A percentile compares a stretch with the other conserved stretches of the same genome.
phyloP scores from a whole-genome alignment of 2,888 invertebrate genomes.

The Agrenia bidenticulata region DNA sequence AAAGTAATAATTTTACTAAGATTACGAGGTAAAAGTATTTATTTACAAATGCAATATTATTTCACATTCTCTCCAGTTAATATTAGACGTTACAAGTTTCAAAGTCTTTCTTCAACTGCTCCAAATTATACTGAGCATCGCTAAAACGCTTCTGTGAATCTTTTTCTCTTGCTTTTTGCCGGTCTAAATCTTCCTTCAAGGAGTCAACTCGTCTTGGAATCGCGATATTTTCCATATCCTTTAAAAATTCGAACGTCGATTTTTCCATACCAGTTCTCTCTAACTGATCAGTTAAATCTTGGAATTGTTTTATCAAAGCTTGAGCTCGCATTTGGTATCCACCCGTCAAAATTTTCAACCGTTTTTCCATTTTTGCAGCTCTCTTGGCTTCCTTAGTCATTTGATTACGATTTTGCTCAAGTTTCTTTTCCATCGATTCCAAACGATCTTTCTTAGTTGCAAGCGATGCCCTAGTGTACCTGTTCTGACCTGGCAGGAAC shows the following conservation, averaged over 20 bases:
- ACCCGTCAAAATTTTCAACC: conserved; percentile 90
- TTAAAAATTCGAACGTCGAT: conserved; percentile 85
- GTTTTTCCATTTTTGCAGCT: conserved; percentile 97
- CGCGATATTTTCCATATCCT: conserved; percentile 85
- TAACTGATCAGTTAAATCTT: conserved; percentile 82
- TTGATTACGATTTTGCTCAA: conserved; percentile 90
- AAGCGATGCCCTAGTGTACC: conserved; percentile 90
- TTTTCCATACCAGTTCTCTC: conserved; percentile 86
- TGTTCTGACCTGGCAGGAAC: conserved; percentile 85
- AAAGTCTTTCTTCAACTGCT: conserved; percentile 56
- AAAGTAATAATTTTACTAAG: no score
- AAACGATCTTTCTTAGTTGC: conserved; percentile 95
- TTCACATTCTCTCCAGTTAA: no score
- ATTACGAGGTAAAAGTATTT: no score
- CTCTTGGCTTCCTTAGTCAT: conserved; percentile 97
- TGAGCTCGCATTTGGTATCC: conserved; percentile 85
- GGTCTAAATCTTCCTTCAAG: conserved; percentile 84
- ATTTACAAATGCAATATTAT: no score
- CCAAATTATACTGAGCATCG: conserved; percentile 63
- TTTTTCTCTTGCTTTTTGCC: conserved; percentile 89
- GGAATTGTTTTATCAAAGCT: conserved; percentile 80
- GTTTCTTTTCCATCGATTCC: conserved; percentile 85
- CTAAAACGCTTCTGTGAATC: conserved; percentile 80
- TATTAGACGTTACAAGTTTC: not conserved
- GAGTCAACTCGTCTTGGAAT: conserved; percentile 88